Conservation (phyloP, 2,888 invertebrate genomes). For the Magallana nippona region DNA sequence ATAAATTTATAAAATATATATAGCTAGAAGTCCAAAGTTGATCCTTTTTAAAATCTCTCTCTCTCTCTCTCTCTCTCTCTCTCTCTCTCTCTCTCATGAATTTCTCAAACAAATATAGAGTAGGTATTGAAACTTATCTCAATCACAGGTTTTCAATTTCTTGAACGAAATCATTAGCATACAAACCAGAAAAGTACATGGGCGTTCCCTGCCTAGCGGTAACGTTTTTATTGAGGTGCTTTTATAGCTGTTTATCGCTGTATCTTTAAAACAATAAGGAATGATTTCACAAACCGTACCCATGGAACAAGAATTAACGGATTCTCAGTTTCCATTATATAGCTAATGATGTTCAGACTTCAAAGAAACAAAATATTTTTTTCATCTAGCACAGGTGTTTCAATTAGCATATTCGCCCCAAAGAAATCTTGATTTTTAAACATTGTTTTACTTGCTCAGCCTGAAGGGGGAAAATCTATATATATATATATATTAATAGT, state of each 20-base stretch:
- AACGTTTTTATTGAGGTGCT: not conserved
- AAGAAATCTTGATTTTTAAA: conserved; percentile 5
- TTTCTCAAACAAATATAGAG: too few relatives aligned
- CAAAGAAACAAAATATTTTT: not conserved
- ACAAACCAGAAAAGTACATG: not conserved
- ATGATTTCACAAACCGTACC: not conserved
- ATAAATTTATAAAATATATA: too few relatives aligned
- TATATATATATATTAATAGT: too few relatives aligned
- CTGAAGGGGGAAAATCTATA: not conserved
- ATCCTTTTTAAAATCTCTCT: too few relatives aligned
- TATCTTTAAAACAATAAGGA: conserved; percentile 27
- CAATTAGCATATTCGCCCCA: conserved; percentile 16
- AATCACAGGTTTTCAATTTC: not conserved
- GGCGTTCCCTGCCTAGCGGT: conserved; percentile 15
- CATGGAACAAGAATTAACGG: conserved; percentile 9
- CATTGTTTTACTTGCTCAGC: not conserved
- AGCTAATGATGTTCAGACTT: not conserved
- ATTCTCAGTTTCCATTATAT: conserved; percentile 1
- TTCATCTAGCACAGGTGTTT: conserved; percentile 26
- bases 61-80: too few relatives aligned
- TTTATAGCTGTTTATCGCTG: conserved; percentile 13
- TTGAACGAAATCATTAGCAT: not conserved
- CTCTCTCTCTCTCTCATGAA: too few relatives aligned
- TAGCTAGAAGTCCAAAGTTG: too few relatives aligned
- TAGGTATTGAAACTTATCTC: not conserved